Conservation (phyloP, 2,888 invertebrate genomes). For the Pachydiplax longipennis region DNA sequence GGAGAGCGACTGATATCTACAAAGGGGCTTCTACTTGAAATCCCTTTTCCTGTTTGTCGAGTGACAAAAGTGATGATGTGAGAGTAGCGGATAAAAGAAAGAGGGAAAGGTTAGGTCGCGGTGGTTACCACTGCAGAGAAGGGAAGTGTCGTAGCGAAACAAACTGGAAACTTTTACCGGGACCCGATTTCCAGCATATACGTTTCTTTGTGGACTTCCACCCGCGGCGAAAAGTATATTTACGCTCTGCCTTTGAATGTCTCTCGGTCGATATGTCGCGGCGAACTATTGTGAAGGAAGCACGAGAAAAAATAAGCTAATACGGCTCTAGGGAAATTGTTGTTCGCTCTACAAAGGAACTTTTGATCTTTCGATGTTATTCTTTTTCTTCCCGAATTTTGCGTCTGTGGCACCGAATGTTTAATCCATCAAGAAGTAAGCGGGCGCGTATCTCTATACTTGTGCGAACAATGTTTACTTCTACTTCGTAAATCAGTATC, state of each 20-base stretch:
- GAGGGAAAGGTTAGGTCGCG: neutral
- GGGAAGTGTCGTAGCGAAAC: slow-evolving; percentile 11
- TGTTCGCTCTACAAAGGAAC: neutral
- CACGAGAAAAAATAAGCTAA: neutral
- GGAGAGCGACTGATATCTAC: neutral
- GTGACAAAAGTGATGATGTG: slow-evolving; percentile 44
- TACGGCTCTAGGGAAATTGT: neutral
- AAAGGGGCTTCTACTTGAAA: slow-evolving; percentile 38
- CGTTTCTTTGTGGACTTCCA: slow-evolving; percentile 29
- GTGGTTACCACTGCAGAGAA: neutral
- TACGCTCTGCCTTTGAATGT: slow-evolving; percentile 13
- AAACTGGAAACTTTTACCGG: slow-evolving; percentile 41
- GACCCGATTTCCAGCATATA: slow-evolving; percentile 23
- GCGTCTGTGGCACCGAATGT: neutral
- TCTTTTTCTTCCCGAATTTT: neutral
- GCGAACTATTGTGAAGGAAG: neutral
- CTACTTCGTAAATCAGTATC: neutral
- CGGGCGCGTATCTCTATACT: no score
- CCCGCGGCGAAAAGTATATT: slow-evolving; percentile 7
- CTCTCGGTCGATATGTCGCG: neutral
- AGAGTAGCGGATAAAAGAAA: neutral
- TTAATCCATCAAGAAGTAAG: neutral
- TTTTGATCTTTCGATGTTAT: neutral
- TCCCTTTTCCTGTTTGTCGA: slow-evolving; percentile 35
- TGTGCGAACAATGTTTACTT: no score